These are phyloP conservation scores for Terrapene triunguis DNA, from an alignment of 2,113 vertebrate species.

Conservation along the genomic window DNA sequence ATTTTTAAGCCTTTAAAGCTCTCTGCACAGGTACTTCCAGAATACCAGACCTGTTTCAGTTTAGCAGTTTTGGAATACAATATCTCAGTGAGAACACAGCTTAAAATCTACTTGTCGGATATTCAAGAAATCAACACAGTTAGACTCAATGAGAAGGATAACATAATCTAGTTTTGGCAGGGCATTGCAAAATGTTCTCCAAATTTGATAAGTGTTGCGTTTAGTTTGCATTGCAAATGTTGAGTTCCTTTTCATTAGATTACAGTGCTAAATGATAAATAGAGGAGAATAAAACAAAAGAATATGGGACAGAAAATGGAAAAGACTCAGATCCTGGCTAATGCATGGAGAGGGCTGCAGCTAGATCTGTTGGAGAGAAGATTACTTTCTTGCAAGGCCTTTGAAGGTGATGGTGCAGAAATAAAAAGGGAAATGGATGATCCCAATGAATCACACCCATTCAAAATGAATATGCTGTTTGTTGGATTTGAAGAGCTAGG, in stretches of 20 bases:
- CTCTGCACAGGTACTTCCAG: neutral
- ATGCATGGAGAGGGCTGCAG: neutral
- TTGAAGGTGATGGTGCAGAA: neutral
- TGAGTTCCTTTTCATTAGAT: neutral
- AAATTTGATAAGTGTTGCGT: neutral
- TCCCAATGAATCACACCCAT: neutral
- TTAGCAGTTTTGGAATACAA: neutral
- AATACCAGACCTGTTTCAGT: neutral
- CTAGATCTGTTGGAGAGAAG: neutral
- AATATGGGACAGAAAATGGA: neutral
- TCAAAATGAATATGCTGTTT: neutral
- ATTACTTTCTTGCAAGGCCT: neutral
- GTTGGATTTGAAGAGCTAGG: neutral
- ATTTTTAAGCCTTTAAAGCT: neutral
- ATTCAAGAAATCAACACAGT: neutral
- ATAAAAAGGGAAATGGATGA: neutral
- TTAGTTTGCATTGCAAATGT: neutral
- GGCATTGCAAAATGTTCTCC: neutral
- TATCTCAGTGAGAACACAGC: neutral
- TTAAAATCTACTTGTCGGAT: neutral
- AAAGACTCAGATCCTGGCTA: neutral
- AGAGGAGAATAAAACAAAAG: neutral
- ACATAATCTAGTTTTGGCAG: neutral
- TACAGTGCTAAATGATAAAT: neutral
- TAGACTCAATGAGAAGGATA: neutral